Base-by-base conservation (phyloP, 2,113 vertebrate genomes). In the Zosterops pallidus region DNA sequence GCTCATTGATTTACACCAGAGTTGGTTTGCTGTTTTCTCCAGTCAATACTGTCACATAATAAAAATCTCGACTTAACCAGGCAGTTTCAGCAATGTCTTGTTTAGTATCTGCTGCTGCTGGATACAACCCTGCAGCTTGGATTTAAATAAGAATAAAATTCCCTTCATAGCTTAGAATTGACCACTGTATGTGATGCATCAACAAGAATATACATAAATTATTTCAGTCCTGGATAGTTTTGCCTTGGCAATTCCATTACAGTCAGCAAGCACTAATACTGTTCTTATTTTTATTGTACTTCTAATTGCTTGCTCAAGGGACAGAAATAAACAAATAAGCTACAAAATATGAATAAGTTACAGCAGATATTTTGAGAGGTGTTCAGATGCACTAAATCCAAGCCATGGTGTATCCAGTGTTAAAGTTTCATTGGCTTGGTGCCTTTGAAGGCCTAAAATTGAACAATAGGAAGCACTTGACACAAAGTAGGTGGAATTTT, bases 31-130 rank as follows among this genome's bases (percentile, higher is more conserved):
- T 95, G 95, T 90, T 96, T 96, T 95, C 87, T 88, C 88, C 78
- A 80, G 95, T 97, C 95, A 91, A 92, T 97, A 96, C 71, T 83
- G 89, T 62, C 94, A 91, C 93, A 92, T 86, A 95, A 96, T 94
- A 76, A 96, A 94, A 94, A 70, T 78, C 91, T 92, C 83, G 88
- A 83, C 87, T 92, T 89, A 93, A 64, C 49, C 84, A 87, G 63
- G 56, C 87, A 80, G 63, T 46, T 79, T 80, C 63, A 91, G 78
- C 62, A 42, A 37, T 70, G 70, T 85, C 59, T 55, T 90, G 59
- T 71, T 85, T 90, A 59, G 57, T 62, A 56, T 77, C 55, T 93
- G 68, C 55, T 76, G 49, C 67, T 83, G 15, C 44, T 86, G 70
- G 64, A 78, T 46, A 56, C 52, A 65, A 18, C 4, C 18, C 20